Percentiles rank a stretch among this genome's conserved stretches.
Evolutionary conservation across 2,888 invertebrate genomes (phyloP).

Genomic region (Melanostoma scalare): DNA sequence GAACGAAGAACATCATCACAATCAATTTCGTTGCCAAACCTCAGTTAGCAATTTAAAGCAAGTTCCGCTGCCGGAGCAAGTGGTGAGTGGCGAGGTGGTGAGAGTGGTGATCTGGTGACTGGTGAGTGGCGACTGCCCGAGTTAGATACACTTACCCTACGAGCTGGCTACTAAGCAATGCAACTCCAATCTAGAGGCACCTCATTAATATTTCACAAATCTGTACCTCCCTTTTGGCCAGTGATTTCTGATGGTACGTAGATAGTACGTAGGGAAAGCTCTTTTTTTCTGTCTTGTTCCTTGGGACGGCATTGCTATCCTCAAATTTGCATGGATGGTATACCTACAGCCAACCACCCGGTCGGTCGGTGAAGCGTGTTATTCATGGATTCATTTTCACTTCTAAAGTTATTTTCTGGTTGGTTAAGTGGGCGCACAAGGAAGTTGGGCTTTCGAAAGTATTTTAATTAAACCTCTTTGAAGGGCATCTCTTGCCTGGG

Average conservation of each 20-base stretch:
- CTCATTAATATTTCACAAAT: slow-evolving; percentile 69
- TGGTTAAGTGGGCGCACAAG: slow-evolving; percentile 41
- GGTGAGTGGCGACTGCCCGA: neutral
- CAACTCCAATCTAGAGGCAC: slow-evolving; percentile 41
- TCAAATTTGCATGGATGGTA: slow-evolving; percentile 14
- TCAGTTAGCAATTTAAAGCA: slow-evolving; percentile 66
- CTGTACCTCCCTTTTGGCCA: slow-evolving; percentile 39
- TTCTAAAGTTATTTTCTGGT: slow-evolving; percentile 53
- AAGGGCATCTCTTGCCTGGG: neutral
- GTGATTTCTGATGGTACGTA: slow-evolving; percentile 25
- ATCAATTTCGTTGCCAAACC: slow-evolving; percentile 71
- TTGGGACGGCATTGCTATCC: slow-evolving; percentile 7
- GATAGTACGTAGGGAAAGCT: neutral
- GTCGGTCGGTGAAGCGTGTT: neutral
- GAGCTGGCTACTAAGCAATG: slow-evolving; percentile 49
- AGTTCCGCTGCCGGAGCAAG: slow-evolving; percentile 49
- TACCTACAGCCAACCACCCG: neutral
- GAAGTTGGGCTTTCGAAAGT: slow-evolving; percentile 12
- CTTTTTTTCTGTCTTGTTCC: slow-evolving; percentile 6
- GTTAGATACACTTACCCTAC: neutral
- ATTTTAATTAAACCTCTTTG: slow-evolving; percentile 65
- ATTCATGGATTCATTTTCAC: slow-evolving; percentile 34
- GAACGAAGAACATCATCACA: slow-evolving; percentile 64
- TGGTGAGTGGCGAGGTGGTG: neutral
- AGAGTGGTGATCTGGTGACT: slow-evolving; percentile 3